Evolutionary conservation across 1,140 invertebrate species (phyloP).

Genomic region (Drosophila funebris): DNA sequence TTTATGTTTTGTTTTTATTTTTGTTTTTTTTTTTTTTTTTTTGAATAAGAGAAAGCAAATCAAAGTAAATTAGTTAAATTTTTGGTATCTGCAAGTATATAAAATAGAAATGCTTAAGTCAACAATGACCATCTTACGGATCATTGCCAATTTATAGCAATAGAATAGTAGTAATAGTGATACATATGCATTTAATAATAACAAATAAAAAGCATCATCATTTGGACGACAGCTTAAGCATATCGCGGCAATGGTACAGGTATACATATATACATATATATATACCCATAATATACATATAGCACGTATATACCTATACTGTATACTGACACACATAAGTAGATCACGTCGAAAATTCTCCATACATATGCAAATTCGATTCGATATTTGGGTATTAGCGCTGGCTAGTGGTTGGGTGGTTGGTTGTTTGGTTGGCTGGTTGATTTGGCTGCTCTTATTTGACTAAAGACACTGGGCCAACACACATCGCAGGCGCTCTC

Average conservation of each 20-base stretch:
- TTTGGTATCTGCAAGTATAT: slow-evolving; percentile 82
- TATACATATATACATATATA: slow-evolving; percentile 1
- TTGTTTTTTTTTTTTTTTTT: slow-evolving; percentile 52
- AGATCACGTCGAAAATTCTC: slow-evolving; percentile 66
- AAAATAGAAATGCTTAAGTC: slow-evolving; percentile 83
- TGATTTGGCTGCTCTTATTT: slow-evolving; percentile 32
- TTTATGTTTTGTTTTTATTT: slow-evolving; percentile 53
- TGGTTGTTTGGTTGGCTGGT: slow-evolving; percentile 48
- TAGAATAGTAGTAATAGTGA: slow-evolving; percentile 55
- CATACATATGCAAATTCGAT: slow-evolving; percentile 49
- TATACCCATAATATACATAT: slow-evolving; percentile 16
- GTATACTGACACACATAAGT: slow-evolving; percentile 29
- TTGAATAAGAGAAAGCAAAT: slow-evolving; percentile 83
- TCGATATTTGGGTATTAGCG: slow-evolving; percentile 67
- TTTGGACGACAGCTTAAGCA: neutral
- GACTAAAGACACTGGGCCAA: slow-evolving; percentile 46
- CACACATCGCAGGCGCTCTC: slow-evolving; percentile 36
- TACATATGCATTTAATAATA: slow-evolving; percentile 18
- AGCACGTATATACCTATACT: slow-evolving; percentile 20
- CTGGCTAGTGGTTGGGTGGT: slow-evolving; percentile 64
- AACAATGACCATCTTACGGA: slow-evolving; percentile 72
- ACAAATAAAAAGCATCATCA: slow-evolving; percentile 11
- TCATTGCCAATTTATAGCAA: slow-evolving; percentile 76
- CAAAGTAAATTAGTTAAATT: slow-evolving; percentile 83
- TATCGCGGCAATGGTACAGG: slow-evolving; percentile 1